Base-by-base conservation (phyloP, 2,888 invertebrate species). In the Cryptocephalus moraei region DNA sequence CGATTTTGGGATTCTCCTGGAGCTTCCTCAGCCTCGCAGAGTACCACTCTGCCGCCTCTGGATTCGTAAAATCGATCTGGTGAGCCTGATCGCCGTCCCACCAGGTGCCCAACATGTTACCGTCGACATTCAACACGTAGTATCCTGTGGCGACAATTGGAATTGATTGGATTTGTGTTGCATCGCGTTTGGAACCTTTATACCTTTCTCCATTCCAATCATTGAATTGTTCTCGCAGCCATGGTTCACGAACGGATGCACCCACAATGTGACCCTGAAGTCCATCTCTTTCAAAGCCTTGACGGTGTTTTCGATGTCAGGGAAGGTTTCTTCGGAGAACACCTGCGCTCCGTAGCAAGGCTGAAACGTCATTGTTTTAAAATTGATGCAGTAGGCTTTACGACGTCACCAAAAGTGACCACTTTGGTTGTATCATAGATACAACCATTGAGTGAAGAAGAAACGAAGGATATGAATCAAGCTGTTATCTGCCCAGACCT, bases 201-300 rank as follows among this genome's bases (percentile, higher is more conserved):
- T 33, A 33, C 32, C 36, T 40, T 44, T 39, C 34, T 13, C 40
- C 36, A 48, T 40, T 31, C 60, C 62, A 32, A 49, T 42, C 4
- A 48, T 38, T 1, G 56, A 50, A 40, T 51, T 48, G 40, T 54
- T 47, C 41, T 56, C 38, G 60, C 89, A 89, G 46, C 79, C 79
- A 52, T 76, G 73, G 61, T 91, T 87, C 13, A 91, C 83, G 64
- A 92, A 92, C 0, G 91, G 91, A 76, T 91, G 90, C 42, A 84
- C 79, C 90, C 91, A 92, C 6, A 91, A 73, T 0, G 88, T 81
- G 0, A 87, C 83, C 31, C 86, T 77, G 65, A 86, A 88, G 1
- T 84, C 84, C 49, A 79, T 67, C 0, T 67, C 60, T 57, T 84
- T 82, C 14, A 91, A 72, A 40, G 77, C 71, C 33, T 73, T 67